A percentile compares a stretch with the other conserved stretches of the same genome.
These are phyloP conservation scores for Microcebus tavaratra DNA, from an alignment of 2,113 vertebrate species.

Conservation along the genomic window DNA sequence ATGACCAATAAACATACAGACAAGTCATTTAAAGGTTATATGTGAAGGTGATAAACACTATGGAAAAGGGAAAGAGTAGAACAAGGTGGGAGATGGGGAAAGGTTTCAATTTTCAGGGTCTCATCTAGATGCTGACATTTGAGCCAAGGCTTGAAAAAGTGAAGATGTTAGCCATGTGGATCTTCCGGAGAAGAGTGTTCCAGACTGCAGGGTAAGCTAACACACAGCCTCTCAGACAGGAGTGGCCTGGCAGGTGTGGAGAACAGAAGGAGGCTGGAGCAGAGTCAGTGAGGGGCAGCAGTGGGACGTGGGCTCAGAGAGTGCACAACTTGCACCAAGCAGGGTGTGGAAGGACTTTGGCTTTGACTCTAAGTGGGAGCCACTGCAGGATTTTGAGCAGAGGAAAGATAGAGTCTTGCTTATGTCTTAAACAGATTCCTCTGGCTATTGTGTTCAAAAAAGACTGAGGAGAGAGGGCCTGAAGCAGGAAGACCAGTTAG, in stretches of 20 bases:
- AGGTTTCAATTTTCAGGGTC: background rate
- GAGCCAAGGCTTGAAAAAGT: background rate
- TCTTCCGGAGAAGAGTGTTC: background rate
- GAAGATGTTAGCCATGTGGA: background rate
- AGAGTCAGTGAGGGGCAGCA: background rate
- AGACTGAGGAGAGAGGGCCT: background rate
- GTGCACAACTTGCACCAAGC: rapidly evolving
- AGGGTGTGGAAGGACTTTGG: background rate
- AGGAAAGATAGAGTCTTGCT: background rate
- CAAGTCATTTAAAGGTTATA: background rate
- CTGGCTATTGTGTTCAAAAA: background rate
- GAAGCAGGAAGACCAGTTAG: background rate
- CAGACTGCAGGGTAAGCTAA: background rate
- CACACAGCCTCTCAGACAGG: background rate
- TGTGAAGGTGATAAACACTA: background rate
- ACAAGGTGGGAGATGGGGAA: background rate
- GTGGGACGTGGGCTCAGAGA: background rate
- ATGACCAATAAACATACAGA: background rate
- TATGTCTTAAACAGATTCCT: background rate
- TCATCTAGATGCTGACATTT: background rate
- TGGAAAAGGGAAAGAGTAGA: background rate
- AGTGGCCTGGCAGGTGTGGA: background rate
- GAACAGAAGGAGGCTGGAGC: background rate
- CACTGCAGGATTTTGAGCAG: background rate
- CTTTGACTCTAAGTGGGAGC: background rate